Evolutionary conservation across 1,140 invertebrate species (phyloP).

Genomic region (Aphelenchoides fujianensis): DNA sequence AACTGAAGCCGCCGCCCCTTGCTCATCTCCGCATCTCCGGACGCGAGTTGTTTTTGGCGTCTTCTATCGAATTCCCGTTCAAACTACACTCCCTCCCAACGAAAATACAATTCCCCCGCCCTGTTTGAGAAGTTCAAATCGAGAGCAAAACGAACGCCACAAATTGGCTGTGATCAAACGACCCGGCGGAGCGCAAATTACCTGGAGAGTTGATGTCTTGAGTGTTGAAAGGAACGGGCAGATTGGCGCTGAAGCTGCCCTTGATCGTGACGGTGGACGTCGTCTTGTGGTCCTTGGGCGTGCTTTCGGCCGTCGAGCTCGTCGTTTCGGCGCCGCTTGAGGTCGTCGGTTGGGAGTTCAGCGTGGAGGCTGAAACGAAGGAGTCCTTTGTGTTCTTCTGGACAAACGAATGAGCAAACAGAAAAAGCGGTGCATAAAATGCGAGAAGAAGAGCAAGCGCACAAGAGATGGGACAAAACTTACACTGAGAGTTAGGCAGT

Average conservation of each 20-base stretch:
- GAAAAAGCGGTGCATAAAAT: too few species aligned
- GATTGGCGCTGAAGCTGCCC: constrained; percentile 38
- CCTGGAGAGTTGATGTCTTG: constrained; percentile 47
- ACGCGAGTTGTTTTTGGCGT: background rate
- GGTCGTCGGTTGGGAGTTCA: background rate
- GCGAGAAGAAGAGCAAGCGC: background rate
- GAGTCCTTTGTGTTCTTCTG: too few species aligned
- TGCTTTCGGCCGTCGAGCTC: background rate
- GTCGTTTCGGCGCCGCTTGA: constrained; percentile 3
- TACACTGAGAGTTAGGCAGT: constrained; percentile 29
- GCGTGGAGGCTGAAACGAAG: constrained; percentile 22
- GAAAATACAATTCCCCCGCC: background rate
- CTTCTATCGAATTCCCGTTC: background rate
- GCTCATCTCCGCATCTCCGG: too few species aligned
- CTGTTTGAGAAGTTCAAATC: constrained; percentile 14
- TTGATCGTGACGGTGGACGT: constrained; percentile 40
- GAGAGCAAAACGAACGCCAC: too few species aligned
- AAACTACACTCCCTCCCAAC: background rate
- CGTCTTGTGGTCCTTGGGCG: constrained; percentile 41
- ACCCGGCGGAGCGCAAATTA: constrained; percentile 27
- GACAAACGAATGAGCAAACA: too few species aligned
- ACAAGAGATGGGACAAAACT: background rate
- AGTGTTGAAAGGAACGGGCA: constrained; percentile 38
- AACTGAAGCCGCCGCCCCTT: too few species aligned
- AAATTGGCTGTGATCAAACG: too few species aligned